These are phyloP conservation scores for Stichopus chloronotus DNA, from an alignment of 35 echinoderm and acorn worm genomes.

Conservation along the genomic window DNA sequence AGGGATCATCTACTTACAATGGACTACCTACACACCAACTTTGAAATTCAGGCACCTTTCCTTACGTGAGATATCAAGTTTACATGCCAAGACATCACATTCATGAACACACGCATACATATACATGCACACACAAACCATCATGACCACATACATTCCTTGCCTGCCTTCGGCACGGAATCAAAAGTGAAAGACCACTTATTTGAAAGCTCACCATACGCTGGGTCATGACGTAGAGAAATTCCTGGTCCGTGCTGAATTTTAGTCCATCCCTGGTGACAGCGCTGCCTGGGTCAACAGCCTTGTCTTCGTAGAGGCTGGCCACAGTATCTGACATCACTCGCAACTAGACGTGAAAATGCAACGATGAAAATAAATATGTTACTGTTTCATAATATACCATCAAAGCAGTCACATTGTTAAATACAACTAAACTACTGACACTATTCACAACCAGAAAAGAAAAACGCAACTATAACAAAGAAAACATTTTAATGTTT, in stretches of 20 bases:
- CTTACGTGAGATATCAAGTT: too few species aligned
- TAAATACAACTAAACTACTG: neutral
- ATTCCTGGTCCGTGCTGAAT: constrained; percentile 36
- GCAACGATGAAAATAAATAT: neutral
- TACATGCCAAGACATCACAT: too few species aligned
- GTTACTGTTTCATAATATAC: too few species aligned
- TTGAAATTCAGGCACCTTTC: too few species aligned
- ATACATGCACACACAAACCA: too few species aligned
- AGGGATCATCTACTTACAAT: too few species aligned
- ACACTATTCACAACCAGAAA: constrained; percentile 23
- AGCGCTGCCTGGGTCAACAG: constrained; percentile 33
- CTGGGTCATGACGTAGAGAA: constrained; percentile 50
- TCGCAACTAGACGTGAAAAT: neutral
- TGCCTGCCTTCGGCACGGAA: too few species aligned
- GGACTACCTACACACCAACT: too few species aligned
- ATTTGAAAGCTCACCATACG: constrained; percentile 9
- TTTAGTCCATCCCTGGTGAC: constrained; percentile 12
- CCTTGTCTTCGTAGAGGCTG: constrained; percentile 52
- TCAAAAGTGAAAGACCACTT: too few species aligned
- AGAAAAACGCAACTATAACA: neutral
- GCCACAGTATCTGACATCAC: constrained; percentile 28
- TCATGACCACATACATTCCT: too few species aligned
- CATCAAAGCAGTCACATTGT: too few species aligned
- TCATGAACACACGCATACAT: too few species aligned
- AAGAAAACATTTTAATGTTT: neutral